phyloP scores from a whole-genome alignment of 2,113 vertebrate genomes.

The Rhineura floridana region DNA sequence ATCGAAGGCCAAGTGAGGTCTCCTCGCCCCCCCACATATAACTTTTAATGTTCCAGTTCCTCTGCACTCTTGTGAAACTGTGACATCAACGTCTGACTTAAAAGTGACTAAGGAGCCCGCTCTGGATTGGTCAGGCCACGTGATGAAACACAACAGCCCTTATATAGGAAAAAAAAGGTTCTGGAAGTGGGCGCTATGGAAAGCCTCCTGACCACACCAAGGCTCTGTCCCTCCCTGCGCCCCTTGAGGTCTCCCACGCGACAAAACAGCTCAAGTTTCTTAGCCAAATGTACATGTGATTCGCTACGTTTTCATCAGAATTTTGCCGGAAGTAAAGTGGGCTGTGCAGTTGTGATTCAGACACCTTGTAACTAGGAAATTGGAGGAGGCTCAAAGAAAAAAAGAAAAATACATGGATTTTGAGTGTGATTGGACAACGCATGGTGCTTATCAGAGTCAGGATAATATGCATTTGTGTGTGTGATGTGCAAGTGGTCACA shows the following conservation, averaged over 20 bases:
- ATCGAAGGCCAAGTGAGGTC: too few relatives aligned
- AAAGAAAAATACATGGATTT: neutral
- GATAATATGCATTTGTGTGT: accelerated
- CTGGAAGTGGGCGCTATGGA: neutral
- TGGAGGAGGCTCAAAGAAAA: neutral
- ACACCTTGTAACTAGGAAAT: neutral
- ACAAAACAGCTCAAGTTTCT: neutral
- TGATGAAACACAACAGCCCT: neutral
- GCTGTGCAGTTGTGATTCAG: neutral
- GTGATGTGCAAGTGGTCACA: neutral
- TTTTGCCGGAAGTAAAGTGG: neutral
- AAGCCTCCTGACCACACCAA: neutral
- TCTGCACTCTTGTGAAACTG: too few relatives aligned
- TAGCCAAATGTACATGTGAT: neutral
- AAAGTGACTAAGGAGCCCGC: neutral
- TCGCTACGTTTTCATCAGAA: neutral
- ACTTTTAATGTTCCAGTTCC: too few relatives aligned
- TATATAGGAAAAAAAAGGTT: slow-evolving; percentile 8
- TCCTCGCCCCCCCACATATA: too few relatives aligned
- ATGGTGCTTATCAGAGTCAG: too few relatives aligned
- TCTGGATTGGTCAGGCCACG: neutral
- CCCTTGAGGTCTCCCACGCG: neutral
- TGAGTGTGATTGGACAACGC: neutral
- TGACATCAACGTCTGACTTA: neutral
- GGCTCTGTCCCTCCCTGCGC: neutral